A percentile compares a stretch with the other conserved stretches of the same genome.
Evolutionary conservation across 2,113 vertebrate species (phyloP).

Genomic region (Bettongia penicillata): DNA sequence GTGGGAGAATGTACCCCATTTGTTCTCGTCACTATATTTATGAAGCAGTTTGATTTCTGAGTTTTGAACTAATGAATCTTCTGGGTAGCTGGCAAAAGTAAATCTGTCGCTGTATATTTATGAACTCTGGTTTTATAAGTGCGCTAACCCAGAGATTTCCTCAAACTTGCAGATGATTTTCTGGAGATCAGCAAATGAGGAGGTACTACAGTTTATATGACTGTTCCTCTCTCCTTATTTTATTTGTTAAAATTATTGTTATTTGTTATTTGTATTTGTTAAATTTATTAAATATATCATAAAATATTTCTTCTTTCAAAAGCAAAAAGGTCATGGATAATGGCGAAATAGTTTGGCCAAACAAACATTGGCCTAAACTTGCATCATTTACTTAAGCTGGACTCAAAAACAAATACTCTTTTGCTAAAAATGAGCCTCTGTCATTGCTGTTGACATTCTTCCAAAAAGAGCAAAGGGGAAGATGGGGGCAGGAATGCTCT

Average conservation of each 20-base stretch:
- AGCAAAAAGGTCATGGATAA: background rate
- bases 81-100: too few species aligned
- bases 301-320: background rate
- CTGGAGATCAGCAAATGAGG: background rate
- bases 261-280: background rate
- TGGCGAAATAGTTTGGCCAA: background rate
- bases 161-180: background rate
- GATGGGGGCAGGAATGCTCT: fast-evolving
- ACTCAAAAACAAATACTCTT: background rate
- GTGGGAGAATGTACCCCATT: background rate
- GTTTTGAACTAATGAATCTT: background rate
- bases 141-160: background rate
- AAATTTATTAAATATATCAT: background rate
- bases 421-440: background rate
- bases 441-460: background rate
- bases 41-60: background rate
- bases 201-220: background rate
- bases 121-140: background rate
- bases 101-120: background rate
- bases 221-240: background rate
- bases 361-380: background rate
- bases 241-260: too few species aligned
- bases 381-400: background rate
- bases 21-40: background rate
- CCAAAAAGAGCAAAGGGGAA: background rate